Evolutionary conservation across 2,888 invertebrate species (phyloP), one percentile per base, ranked within the genome.

Genomic region (Zaprionus lineosus): DNA sequence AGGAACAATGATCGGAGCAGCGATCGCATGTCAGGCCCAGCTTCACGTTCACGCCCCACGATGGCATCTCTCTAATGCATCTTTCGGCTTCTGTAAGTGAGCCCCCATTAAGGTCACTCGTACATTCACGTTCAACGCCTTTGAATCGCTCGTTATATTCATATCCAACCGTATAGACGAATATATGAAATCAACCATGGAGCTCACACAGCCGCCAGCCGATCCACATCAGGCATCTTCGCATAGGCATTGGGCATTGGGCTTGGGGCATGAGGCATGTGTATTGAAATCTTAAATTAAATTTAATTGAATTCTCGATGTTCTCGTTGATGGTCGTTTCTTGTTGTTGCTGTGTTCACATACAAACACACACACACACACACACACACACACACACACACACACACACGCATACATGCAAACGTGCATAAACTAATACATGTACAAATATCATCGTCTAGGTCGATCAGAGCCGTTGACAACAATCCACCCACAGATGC

Each of bases 221-320:
- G 40, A n/a, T n/a, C n/a, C 51, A 40, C 34, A 60, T 53, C 52
- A 56, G 57, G 79, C 78, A 61, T 58, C 59, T 50, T 48, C 46
- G 52, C 68, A 46, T 58, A 41, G 55, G 29, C n/a, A n/a, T n/a
- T n/a, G n/a, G n/a, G n/a, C n/a, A n/a, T n/a, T n/a, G n/a, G n/a
- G n/a, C n/a, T n/a, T n/a, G n/a, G n/a, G n/a, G n/a, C n/a, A n/a
- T n/a, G n/a, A n/a, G n/a, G n/a, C 18, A 40, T 47, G 47, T 34
- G 68, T 63, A 78, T 77, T 86, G 85, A 78, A 82, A 86, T 86
- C 84, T 79, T 87, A 87, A 87, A 87, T 87, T 87, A 86, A 87
- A 86, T 86, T 87, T 86, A 87, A 87, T 87, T 87, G 87, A 87
- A 87, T 84, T 79, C n/a, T n/a, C 77, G 86, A 74, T 82, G 74